A percentile compares a stretch with the other conserved stretches of the same genome.
Evolutionary conservation across 2,113 vertebrate genomes (phyloP).

Genomic region (Phrynocephalus versicolor): DNA sequence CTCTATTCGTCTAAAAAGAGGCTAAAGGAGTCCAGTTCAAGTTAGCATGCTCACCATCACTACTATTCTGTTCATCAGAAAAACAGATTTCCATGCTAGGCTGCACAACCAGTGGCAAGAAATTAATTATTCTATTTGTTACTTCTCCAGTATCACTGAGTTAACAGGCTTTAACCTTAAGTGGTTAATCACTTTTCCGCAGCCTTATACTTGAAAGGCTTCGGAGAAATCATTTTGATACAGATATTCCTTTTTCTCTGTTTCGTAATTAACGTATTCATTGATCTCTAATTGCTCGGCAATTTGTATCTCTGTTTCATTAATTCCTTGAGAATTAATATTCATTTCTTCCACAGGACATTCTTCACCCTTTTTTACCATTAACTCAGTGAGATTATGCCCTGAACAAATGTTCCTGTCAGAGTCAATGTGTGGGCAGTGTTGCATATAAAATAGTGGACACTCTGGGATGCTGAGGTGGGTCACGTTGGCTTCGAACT

Average conservation of each 20-base stretch:
- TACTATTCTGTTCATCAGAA: slow-evolving; percentile 7
- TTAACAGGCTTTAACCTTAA: slow-evolving; percentile 24
- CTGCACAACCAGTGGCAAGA: slow-evolving; percentile 27
- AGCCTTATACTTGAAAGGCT: not conserved
- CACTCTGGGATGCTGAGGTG: not conserved
- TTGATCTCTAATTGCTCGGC: slow-evolving; percentile 25
- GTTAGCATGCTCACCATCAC: not conserved
- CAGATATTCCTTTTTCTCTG: slow-evolving; percentile 9
- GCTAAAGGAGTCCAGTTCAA: not conserved
- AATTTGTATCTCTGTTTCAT: slow-evolving; percentile 27
- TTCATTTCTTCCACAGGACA: slow-evolving; percentile 12
- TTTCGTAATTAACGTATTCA: slow-evolving; percentile 23
- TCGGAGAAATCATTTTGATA: not conserved
- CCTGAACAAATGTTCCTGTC: not conserved
- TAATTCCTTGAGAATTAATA: slow-evolving; percentile 30
- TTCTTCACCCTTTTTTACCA: not conserved
- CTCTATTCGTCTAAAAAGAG: not conserved
- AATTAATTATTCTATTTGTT: slow-evolving; percentile 37
- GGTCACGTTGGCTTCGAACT: not conserved
- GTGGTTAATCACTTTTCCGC: slow-evolving; percentile 11
- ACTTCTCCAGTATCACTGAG: not conserved
- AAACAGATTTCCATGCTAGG: slow-evolving; percentile 24
- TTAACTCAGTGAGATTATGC: slow-evolving; percentile 24
- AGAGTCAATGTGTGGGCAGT: not conserved
- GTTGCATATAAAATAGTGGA: not conserved